A percentile compares a stretch with the other conserved stretches of the same genome.
Conservation (phyloP, 1,140 invertebrate genomes). For the Drosophila kepulauana region DNA sequence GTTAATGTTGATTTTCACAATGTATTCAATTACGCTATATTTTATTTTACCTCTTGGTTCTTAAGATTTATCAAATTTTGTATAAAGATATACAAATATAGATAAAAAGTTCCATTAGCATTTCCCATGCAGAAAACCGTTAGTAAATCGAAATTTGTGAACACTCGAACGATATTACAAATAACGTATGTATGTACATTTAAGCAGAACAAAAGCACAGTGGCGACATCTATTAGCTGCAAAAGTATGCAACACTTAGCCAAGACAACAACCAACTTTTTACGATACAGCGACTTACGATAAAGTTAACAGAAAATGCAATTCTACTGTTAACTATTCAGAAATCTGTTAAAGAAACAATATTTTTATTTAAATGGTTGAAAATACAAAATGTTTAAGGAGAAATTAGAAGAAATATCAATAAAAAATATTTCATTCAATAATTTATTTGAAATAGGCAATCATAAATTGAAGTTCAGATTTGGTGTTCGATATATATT, state of each 20-base stretch:
- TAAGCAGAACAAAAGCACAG: not conserved
- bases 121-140: too few species aligned
- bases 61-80: too few species aligned
- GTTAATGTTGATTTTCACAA: too few species aligned
- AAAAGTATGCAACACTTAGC: slow-evolving; percentile 13
- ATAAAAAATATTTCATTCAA: not conserved
- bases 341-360: not conserved
- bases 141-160: too few species aligned
- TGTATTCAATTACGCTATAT: too few species aligned
- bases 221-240: slow-evolving; percentile 12
- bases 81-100: too few species aligned
- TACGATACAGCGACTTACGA: not conserved
- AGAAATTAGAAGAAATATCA: not conserved
- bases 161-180: not conserved
- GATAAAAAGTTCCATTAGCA: too few species aligned
- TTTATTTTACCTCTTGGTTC: too few species aligned
- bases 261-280: not conserved
- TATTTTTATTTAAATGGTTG: not conserved
- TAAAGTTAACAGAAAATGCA: slow-evolving; percentile 3
- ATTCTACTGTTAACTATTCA: not conserved
- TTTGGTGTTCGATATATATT: too few species aligned
- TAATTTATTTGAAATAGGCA: too few species aligned
- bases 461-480: too few species aligned
- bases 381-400: not conserved
- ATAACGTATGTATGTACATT: not conserved